Evolutionary conservation across 37 sponge, comb jelly and placozoan species (phyloP), one percentile per base, ranked within the genome.

Genomic region (Axinella damicornis): DNA sequence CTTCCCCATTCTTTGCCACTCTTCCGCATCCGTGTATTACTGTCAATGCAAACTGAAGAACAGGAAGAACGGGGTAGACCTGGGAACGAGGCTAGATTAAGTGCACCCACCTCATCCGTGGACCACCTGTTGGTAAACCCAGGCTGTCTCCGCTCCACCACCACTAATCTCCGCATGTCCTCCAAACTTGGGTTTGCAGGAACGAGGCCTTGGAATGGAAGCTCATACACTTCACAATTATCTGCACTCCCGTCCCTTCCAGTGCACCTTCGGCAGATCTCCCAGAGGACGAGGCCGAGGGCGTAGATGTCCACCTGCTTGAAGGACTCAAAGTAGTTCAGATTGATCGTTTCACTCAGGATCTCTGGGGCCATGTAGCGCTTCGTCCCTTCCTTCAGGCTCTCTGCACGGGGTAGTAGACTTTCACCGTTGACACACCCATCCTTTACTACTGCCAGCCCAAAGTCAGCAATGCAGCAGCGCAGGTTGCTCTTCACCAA

Each of bases 321-420:
- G 71, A 85, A 96, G 30, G 92, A 89, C 32, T 93, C 84, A 80
- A 98, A 92, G 13, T 36, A 24, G 19, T 52, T 66, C 46, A 59
- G 64, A 71, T 94, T 82, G n/a, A 98, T 76, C 40, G 83, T 94
- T 30, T 84, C 93, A 34, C 76, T 72, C 65, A 98, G 63, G 64
- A 98, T 91, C 78, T 98, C 99, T 0, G 99, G 99, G 6, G 97
- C 89, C 93, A 98, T 86, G 76, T 96, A 96, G 20, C 99, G 57
- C 65, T 91, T 96, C 0, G 99, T 98, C 0, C 99, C 99, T 52
- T 85, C 69, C 27, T n/a, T 31, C 24, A 58, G 69, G 34, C 69
- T 22, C 11, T n/a, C n/a, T n/a, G n/a, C n/a, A n/a, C n/a, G n/a
- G n/a, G 85, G 78, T 5, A 69, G 56, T 13, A 58, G 69, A 46